A percentile compares a stretch with the other conserved stretches of the same genome.
Evolutionary conservation across 1,140 invertebrate genomes (phyloP).

Genomic region (Pseudomyrmex cubaensis): DNA sequence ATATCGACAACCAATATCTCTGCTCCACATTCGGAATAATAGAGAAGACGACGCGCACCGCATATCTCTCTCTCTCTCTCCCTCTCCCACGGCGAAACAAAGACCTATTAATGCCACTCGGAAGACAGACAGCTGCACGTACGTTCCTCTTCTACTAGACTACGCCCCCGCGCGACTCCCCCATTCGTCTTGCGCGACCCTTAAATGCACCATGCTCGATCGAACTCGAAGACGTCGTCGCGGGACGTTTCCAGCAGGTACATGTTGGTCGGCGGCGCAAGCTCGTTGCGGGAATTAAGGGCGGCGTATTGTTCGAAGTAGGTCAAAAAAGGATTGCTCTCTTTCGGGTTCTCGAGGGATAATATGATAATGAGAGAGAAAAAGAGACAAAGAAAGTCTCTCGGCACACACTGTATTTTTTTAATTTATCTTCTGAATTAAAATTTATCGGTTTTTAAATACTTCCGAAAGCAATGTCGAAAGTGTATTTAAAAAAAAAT

Average conservation of each 20-base stretch:
- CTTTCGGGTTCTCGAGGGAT: background rate
- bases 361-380: background rate
- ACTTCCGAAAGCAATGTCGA: no score
- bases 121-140: conserved; percentile 66
- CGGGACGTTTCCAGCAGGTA: conserved; percentile 13
- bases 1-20: conserved; percentile 82
- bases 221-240: conserved; percentile 44
- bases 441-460: no score
- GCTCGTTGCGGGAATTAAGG: conserved; percentile 46
- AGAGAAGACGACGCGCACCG: conserved; percentile 72
- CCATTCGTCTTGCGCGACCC: conserved; percentile 8
- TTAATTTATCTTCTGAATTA: no score
- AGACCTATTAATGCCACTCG: conserved; percentile 79
- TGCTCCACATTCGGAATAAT: conserved; percentile 82
- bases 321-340: conserved; percentile 33
- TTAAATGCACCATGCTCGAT: conserved; percentile 50
- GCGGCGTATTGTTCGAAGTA: conserved; percentile 45
- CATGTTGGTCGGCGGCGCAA: conserved; percentile 25
- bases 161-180: background rate
- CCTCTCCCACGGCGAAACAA: conserved; percentile 69
- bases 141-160: conserved; percentile 6
- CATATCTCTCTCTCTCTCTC: conserved; percentile 27
- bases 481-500: no score
- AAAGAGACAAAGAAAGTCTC: background rate
- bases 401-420: no score